These are phyloP conservation scores for Spheniscus humboldti DNA, from an alignment of 2,797 vertebrate species.

Conservation along the genomic window DNA sequence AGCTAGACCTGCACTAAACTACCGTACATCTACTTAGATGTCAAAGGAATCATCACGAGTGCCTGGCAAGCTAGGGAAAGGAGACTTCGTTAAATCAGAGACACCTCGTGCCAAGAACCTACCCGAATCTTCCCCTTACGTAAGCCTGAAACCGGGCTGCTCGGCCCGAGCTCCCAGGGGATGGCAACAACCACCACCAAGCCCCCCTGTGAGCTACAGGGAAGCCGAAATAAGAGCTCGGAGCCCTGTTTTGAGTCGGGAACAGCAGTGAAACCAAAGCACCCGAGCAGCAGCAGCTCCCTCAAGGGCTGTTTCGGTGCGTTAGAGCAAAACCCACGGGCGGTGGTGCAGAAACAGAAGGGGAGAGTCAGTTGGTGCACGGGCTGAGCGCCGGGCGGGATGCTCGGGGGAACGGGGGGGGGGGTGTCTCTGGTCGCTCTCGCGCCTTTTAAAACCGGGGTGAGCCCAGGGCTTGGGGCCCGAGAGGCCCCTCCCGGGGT, in stretches of 20 bases:
- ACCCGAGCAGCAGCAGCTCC: neutral
- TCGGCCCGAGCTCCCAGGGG: neutral
- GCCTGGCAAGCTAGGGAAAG: neutral
- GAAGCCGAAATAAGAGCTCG: neutral
- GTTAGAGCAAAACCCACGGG: accelerated
- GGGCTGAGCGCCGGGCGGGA: neutral
- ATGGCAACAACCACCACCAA: neutral
- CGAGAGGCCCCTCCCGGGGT: neutral
- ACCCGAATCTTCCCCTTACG: accelerated
- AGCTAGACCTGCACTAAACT: neutral
- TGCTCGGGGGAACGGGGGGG: neutral
- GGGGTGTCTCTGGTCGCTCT: neutral
- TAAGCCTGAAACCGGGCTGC: accelerated
- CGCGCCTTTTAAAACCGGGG: accelerated
- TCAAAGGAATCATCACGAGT: neutral
- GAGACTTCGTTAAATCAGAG: neutral
- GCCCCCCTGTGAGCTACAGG: accelerated
- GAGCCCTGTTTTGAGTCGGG: neutral
- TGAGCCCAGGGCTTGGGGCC: accelerated
- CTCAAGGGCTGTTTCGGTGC: neutral
- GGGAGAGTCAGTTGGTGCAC: accelerated
- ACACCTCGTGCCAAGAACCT: neutral
- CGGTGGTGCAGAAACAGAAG: accelerated
- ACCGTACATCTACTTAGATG: accelerated
- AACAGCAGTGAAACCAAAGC: neutral